Percentiles rank a stretch among this genome's conserved stretches.
Conservation (phyloP, 2,888 invertebrate species). For the Tiliacea citrago region DNA sequence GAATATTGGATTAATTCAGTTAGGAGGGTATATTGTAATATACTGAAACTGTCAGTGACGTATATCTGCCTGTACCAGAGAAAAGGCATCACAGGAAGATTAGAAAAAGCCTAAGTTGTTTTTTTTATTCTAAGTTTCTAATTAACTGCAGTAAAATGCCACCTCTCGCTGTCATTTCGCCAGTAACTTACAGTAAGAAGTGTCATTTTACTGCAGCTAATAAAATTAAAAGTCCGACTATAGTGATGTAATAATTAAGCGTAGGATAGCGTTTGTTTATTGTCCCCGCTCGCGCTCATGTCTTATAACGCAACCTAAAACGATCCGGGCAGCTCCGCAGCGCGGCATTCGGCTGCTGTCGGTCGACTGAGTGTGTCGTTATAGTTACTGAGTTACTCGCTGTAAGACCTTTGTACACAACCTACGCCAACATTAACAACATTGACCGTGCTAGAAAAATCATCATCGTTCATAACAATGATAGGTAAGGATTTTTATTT, state of each 20-base stretch:
- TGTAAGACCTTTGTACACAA: constrained; percentile 80
- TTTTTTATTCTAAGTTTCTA: background rate
- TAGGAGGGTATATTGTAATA: background rate
- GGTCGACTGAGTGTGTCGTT: constrained; percentile 80
- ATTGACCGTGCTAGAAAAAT: constrained; percentile 81
- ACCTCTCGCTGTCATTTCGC: no score
- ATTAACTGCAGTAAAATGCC: no score
- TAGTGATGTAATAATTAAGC: background rate
- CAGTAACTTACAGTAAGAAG: no score
- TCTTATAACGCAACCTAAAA: constrained; percentile 52
- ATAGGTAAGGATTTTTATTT: constrained; percentile 83
- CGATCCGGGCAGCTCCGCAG: constrained; percentile 62
- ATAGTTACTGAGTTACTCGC: constrained; percentile 62
- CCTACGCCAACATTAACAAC: constrained; percentile 89
- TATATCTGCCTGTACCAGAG: background rate
- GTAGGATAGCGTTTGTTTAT: constrained; percentile 23
- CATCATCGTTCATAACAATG: constrained; percentile 83
- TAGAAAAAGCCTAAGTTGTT: background rate
- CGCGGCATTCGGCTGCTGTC: constrained; percentile 85
- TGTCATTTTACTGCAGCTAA: no score
- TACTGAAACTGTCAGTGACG: no score
- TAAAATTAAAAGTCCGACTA: no score
- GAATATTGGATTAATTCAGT: background rate
- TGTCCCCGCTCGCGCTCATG: constrained; percentile 58
- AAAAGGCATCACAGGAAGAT: constrained; percentile 1